A percentile compares a stretch with the other conserved stretches of the same genome.
Conservation (phyloP, 2,888 invertebrate genomes). For the Baronia brevicornis region DNA sequence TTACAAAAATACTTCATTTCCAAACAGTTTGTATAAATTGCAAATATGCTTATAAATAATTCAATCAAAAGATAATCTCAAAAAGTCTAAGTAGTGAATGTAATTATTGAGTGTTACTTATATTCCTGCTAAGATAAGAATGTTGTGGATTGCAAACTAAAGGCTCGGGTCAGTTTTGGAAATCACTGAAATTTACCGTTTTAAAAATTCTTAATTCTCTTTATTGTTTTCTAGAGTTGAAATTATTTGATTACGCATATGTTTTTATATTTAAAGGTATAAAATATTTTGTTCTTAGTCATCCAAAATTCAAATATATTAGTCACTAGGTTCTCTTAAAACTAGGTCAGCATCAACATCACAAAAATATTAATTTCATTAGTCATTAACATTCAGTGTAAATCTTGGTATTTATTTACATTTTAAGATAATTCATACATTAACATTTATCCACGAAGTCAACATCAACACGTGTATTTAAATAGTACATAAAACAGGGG, state of each 20-base stretch:
- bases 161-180: too few relatives aligned
- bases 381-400: neutral
- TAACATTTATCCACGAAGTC: constrained; percentile 20
- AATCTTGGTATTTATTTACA: constrained; percentile 8
- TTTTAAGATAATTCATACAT: too few relatives aligned
- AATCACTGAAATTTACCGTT: too few relatives aligned
- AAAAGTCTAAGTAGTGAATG: constrained; percentile 38
- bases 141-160: too few relatives aligned
- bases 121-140: too few relatives aligned
- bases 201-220: too few relatives aligned
- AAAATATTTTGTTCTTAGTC: too few relatives aligned
- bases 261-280: too few relatives aligned
- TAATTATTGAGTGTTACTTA: too few relatives aligned
- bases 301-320: constrained; percentile 21
- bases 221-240: too few relatives aligned
- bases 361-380: constrained; percentile 18
- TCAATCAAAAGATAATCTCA: constrained; percentile 31
- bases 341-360: constrained; percentile 17
- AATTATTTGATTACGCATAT: too few relatives aligned
- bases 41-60: constrained; percentile 52
- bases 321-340: too few relatives aligned
- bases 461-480: constrained; percentile 24
- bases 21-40: constrained; percentile 59
- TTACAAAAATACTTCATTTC: constrained; percentile 64
- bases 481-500: constrained; percentile 37